Evolutionary conservation across 2,113 vertebrate genomes (phyloP).

Genomic region (Osmerus mordax): DNA sequence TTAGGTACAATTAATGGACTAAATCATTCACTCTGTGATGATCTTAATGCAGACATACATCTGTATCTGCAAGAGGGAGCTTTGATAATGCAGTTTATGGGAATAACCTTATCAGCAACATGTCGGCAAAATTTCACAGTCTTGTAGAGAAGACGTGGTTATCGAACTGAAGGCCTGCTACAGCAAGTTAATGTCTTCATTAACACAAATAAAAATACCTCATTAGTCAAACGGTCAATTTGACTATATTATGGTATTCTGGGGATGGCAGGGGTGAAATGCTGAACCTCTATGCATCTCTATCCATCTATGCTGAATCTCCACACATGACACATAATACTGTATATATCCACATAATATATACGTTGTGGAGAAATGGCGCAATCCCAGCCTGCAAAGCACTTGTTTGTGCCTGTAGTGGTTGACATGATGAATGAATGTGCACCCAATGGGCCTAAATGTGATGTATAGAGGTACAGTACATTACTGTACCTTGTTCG

Average conservation of each 20-base stretch:
- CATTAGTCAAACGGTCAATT: conserved; percentile 16
- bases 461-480: background rate
- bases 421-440: background rate
- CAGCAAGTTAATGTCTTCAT: conserved; percentile 35
- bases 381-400: background rate
- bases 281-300: background rate
- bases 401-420: background rate
- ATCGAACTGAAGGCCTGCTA: conserved; percentile 37
- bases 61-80: too few species aligned
- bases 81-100: conserved; percentile 22
- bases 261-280: background rate
- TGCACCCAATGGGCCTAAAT: background rate
- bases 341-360: background rate
- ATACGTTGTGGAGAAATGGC: background rate
- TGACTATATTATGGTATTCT: background rate
- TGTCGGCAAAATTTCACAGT: conserved; percentile 37
- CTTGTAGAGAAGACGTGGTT: conserved; percentile 8
- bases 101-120: conserved; percentile 17
- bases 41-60: too few species aligned
- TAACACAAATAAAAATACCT: conserved; percentile 26
- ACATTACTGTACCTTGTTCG: conserved; percentile 4
- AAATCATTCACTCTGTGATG: too few species aligned
- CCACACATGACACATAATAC: too few species aligned
- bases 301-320: too few species aligned
- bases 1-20: too few species aligned